Conservation (phyloP, 2,888 invertebrate species). For the Tetropium fuscum region DNA sequence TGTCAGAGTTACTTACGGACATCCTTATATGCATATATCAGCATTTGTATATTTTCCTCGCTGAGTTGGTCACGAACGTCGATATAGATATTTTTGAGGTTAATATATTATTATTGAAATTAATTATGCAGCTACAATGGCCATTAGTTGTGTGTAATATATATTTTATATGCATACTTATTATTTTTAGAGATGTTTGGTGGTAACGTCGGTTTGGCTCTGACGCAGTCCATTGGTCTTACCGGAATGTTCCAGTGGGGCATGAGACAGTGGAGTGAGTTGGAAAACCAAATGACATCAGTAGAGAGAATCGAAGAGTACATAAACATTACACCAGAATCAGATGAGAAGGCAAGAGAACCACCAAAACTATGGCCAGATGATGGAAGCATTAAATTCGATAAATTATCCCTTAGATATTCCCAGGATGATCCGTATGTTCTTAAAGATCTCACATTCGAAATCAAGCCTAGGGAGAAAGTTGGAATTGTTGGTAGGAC, state of each 20-base stretch:
- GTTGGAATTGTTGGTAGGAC: constrained; percentile 85
- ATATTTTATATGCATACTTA: too few relatives aligned
- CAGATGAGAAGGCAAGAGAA: constrained; percentile 28
- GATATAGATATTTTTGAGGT: too few relatives aligned
- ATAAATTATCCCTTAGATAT: constrained; percentile 78
- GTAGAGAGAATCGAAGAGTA: constrained; percentile 92
- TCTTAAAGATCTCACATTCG: constrained; percentile 76
- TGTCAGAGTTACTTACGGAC: too few relatives aligned
- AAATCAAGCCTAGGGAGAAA: constrained; percentile 76
- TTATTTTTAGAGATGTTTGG: constrained; percentile 54
- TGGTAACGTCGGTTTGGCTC: constrained; percentile 61
- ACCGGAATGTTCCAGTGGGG: constrained; percentile 84
- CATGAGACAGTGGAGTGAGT: constrained; percentile 70
- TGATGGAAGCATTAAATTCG: constrained; percentile 76
- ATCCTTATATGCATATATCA: too few relatives aligned
- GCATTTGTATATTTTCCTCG: too few relatives aligned
- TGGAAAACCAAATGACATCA: constrained; percentile 84
- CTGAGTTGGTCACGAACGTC: too few relatives aligned
- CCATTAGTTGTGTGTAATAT: too few relatives aligned
- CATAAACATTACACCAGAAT: constrained; percentile 74
- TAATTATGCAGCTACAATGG: too few relatives aligned
- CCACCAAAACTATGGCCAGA: constrained; percentile 73
- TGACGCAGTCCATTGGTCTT: constrained; percentile 60
- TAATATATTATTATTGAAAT: too few relatives aligned
- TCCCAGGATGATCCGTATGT: constrained; percentile 77